Evolutionary conservation across 1,140 invertebrate genomes (phyloP), one percentile per base, ranked within the genome.

Genomic region (Drosophila auraria): DNA sequence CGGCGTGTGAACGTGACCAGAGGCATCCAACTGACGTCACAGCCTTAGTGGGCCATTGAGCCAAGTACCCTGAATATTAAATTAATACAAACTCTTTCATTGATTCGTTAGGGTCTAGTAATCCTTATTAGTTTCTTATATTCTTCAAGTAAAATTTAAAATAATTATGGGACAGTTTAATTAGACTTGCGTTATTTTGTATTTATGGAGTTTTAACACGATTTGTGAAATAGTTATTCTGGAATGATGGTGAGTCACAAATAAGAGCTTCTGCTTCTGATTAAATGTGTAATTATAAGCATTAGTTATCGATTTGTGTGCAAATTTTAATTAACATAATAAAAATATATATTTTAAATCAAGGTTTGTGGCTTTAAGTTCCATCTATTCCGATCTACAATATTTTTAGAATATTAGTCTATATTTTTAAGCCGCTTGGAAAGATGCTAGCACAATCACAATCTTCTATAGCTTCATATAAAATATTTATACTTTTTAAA

Each of bases 1-100:
- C 50, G 73, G 61, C 15, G 60, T 53, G 73, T 69, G 75, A 90
- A 90, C 84, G 86, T 90, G 86, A 87, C 86, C 81, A 78, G 71
- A 80, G 49, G 77, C 75, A 63, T 14, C 45, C 45, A 40, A 38
- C 71, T 90, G 84, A 90, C 84, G 79, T 90, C 86, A 89, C 82
- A 81, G 25, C 12, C 30, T 44, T 12, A 12, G n/a, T 30, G 45
- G 45, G 17, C 49, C 44, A 51, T n/a, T 23, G 25, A 38, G 36
- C 38, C 40, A 33, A 47, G 17, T 36, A 25, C 11, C 45, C 20
- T 50, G 17, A 9, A 25, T 61, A 38, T 15, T 15, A 36, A 36
- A 36, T 15, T 23, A n/a, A 17, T 3, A 9, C 6, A 2, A 6
- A 38, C 14, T 23, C 9, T 12, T 25, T 7, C 20, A 58, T 42